These are phyloP conservation scores for Drosophila sordidula DNA, from an alignment of 2,888 invertebrate species.

Conservation along the genomic window DNA sequence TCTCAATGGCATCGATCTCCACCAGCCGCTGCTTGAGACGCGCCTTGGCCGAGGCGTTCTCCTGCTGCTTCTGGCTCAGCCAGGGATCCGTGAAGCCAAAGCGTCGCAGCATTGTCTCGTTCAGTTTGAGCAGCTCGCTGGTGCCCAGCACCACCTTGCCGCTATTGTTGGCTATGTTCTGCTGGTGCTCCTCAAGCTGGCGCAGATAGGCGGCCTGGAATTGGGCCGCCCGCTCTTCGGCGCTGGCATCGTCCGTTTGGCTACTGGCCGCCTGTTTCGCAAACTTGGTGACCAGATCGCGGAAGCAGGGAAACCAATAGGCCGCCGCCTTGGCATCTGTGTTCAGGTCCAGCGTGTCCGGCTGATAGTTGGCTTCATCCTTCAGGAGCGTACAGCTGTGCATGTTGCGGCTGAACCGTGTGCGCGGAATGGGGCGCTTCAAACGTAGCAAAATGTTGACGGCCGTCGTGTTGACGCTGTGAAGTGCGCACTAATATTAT, in stretches of 20 bases:
- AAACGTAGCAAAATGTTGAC: slow-evolving; percentile 40
- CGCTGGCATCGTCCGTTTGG: slow-evolving; percentile 85
- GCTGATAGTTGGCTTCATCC: slow-evolving; percentile 92
- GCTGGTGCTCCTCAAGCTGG: slow-evolving; percentile 87
- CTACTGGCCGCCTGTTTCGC: slow-evolving; percentile 91
- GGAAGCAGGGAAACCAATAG: slow-evolving; percentile 97
- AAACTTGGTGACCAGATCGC: slow-evolving; percentile 93
- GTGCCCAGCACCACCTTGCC: slow-evolving; percentile 90
- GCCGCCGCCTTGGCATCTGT: slow-evolving; percentile 93
- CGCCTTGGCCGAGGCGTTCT: slow-evolving; percentile 92
- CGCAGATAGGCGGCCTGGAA: slow-evolving; percentile 93
- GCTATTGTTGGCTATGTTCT: slow-evolving; percentile 85
- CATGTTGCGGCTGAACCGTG: slow-evolving; percentile 46
- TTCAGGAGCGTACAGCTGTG: slow-evolving; percentile 90
- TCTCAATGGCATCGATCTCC: slow-evolving; percentile 89
- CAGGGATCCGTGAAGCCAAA: slow-evolving; percentile 96
- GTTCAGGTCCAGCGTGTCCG: slow-evolving; percentile 96
- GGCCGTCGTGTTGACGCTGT: slow-evolving; percentile 37
- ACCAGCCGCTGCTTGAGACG: slow-evolving; percentile 89
- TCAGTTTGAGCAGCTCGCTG: slow-evolving; percentile 94
- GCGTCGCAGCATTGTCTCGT: slow-evolving; percentile 95
- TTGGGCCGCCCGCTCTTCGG: slow-evolving; percentile 91
- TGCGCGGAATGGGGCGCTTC: slow-evolving; percentile 33
- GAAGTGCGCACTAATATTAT: slow-evolving; percentile 45
- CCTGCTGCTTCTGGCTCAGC: slow-evolving; percentile 93